Evolutionary conservation across 2,797 vertebrate genomes (phyloP).

Genomic region (Agapornis canus): DNA sequence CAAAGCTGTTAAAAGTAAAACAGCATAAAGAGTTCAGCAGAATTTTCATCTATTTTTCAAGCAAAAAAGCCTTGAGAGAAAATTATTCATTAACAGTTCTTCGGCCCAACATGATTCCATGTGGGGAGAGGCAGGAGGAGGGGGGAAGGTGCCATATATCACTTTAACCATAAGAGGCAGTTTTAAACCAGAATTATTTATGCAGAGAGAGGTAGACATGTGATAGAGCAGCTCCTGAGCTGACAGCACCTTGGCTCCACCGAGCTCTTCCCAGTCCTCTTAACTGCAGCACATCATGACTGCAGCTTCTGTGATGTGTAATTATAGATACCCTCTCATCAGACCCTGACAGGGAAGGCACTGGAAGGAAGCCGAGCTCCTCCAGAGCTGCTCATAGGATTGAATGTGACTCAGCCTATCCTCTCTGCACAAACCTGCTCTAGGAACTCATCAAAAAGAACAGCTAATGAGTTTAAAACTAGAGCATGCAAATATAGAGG

Average conservation of each 20-base stretch:
- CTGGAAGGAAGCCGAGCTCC: not conserved
- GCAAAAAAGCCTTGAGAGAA: slow-evolving; percentile 10
- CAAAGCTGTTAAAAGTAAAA: slow-evolving; percentile 38
- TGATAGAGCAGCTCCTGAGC: slow-evolving; percentile 7
- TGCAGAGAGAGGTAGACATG: not conserved
- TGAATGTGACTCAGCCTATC: not conserved
- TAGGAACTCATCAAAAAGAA: not conserved
- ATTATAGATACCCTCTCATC: not conserved
- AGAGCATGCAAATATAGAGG: not conserved
- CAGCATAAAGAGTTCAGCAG: not conserved
- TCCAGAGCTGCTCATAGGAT: not conserved
- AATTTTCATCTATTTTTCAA: slow-evolving; percentile 49
- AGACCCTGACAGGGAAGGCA: not conserved
- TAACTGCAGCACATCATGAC: not conserved
- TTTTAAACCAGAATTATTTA: slow-evolving; percentile 16
- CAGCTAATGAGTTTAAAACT: not conserved
- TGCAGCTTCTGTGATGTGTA: not conserved
- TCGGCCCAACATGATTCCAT: not conserved
- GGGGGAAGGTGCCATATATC: not conserved
- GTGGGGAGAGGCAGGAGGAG: not conserved
- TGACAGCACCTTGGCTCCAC: not conserved
- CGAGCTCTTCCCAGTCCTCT: not conserved
- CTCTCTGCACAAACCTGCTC: not conserved
- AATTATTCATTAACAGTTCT: not conserved
- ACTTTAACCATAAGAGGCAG: not conserved